Conservation (phyloP, 2,888 invertebrate genomes). For the Endomychus coccineus region DNA sequence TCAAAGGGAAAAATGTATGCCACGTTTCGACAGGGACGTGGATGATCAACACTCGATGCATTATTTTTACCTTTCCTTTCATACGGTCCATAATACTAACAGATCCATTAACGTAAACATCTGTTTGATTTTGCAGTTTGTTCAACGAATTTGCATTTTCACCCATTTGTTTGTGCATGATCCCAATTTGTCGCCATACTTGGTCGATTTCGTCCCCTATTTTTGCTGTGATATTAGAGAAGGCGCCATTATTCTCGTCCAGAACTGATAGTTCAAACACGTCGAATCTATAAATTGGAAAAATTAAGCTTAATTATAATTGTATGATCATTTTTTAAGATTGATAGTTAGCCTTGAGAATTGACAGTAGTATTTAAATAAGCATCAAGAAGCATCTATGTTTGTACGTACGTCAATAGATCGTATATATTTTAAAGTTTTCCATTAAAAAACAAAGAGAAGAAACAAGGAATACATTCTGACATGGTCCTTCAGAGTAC, state of each 20-base stretch:
- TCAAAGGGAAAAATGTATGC: neutral
- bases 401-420: too few relatives aligned
- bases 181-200: constrained; percentile 85
- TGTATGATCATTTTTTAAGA: too few relatives aligned
- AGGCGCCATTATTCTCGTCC: constrained; percentile 62
- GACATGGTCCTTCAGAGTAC: too few relatives aligned
- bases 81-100: constrained; percentile 68
- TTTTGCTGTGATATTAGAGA: constrained; percentile 66
- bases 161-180: constrained; percentile 77
- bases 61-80: constrained; percentile 57
- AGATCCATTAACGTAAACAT: constrained; percentile 72
- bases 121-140: constrained; percentile 69
- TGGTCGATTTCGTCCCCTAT: constrained; percentile 76
- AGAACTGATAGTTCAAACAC: constrained; percentile 61
- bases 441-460: too few relatives aligned
- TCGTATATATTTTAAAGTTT: too few relatives aligned
- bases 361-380: too few relatives aligned
- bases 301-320: neutral
- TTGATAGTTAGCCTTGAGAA: too few relatives aligned
- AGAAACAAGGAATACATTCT: too few relatives aligned
- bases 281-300: constrained; percentile 54
- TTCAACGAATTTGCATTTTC: constrained; percentile 68
- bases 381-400: too few relatives aligned
- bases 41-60: neutral
- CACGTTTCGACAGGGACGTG: neutral